phyloP scores from a whole-genome alignment of 2,797 vertebrate genomes.

The Danionella dracula region DNA sequence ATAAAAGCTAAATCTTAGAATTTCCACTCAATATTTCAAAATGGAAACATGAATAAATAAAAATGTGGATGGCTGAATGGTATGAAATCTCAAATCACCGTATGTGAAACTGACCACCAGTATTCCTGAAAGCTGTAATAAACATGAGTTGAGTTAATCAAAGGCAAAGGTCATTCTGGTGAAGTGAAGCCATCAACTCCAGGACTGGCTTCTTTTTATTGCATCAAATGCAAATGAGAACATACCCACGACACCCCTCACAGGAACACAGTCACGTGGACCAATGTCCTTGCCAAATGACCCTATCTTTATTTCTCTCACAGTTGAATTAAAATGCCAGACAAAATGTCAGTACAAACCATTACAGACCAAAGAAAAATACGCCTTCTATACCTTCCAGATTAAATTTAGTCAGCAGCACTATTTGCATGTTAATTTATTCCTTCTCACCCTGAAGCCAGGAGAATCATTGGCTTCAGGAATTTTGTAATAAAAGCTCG shows the following conservation, averaged over 20 bases:
- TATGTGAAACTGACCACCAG: not conserved
- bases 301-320: slow-evolving; percentile 12
- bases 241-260: not conserved
- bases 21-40: too few species aligned
- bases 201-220: not conserved
- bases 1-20: too few species aligned
- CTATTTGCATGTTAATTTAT: slow-evolving; percentile 74
- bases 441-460: slow-evolving; percentile 49
- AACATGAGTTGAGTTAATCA: slow-evolving; percentile 42
- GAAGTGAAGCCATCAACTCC: not conserved
- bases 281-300: not conserved
- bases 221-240: slow-evolving; percentile 3
- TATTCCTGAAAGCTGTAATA: not conserved
- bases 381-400: slow-evolving; percentile 47
- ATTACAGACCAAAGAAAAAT: slow-evolving; percentile 47
- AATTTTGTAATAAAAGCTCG: slow-evolving; percentile 80
- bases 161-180: not conserved
- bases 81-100: too few species aligned
- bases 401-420: slow-evolving; percentile 58
- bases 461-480: slow-evolving; percentile 64
- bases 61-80: too few species aligned
- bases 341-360: not conserved
- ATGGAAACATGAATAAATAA: too few species aligned
- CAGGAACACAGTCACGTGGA: slow-evolving; percentile 20
- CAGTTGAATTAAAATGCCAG: slow-evolving; percentile 14